These are phyloP conservation scores for Papilio dardanus DNA, from an alignment of 1,140 invertebrate genomes.

Conservation along the genomic window DNA sequence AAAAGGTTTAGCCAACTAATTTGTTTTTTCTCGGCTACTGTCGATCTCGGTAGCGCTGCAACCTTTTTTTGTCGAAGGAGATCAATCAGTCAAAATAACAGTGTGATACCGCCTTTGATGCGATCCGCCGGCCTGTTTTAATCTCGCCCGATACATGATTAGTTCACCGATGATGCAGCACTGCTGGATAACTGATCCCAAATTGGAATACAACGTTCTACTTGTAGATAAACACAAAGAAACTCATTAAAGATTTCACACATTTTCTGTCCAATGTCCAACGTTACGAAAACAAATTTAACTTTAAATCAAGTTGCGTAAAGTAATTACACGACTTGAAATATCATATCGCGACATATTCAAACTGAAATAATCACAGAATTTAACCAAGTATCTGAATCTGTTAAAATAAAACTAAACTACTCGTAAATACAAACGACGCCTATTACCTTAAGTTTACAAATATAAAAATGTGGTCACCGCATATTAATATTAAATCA, in stretches of 20 bases:
- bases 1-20: slow-evolving; percentile 82
- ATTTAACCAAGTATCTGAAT: neutral
- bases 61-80: slow-evolving; percentile 78
- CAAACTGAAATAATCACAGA: neutral
- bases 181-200: slow-evolving; percentile 72
- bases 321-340: neutral
- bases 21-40: slow-evolving; percentile 82
- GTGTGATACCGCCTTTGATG: slow-evolving; percentile 82
- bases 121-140: slow-evolving; percentile 78
- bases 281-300: slow-evolving; percentile 17
- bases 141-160: slow-evolving; percentile 80
- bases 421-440: no score
- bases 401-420: neutral
- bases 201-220: slow-evolving; percentile 68
- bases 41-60: slow-evolving; percentile 81
- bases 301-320: neutral
- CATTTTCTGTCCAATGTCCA: slow-evolving; percentile 18
- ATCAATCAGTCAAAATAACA: slow-evolving; percentile 83
- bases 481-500: slow-evolving; percentile 43
- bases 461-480: slow-evolving; percentile 37
- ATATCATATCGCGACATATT: neutral
- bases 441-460: neutral
- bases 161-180: slow-evolving; percentile 80
- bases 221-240: slow-evolving; percentile 58
- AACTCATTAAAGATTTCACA: slow-evolving; percentile 41